Evolutionary conservation across 2,888 invertebrate species (phyloP), one percentile per base, ranked within the genome.

Genomic region (Drosophila anomalata): DNA sequence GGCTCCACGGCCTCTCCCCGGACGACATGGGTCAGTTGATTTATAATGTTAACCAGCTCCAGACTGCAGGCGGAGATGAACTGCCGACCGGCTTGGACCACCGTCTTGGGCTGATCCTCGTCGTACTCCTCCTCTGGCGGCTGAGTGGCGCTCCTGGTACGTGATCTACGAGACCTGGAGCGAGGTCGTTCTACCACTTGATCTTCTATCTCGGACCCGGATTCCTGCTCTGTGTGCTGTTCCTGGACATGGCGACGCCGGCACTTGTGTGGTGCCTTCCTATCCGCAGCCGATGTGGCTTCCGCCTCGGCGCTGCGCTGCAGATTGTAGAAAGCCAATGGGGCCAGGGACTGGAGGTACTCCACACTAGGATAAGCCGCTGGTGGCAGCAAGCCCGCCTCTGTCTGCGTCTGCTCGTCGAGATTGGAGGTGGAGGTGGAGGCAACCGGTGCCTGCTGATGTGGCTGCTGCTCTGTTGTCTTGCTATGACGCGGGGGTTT

Each of bases 31-130:
- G 96, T 94, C 85, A 96, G 94, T 89, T 94, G 94, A 89, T 95
- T 94, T 72, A 96, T 92, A 42, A 94, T 93, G 85, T 94, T 93
- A 54, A 93, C 93, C 63, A 95, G 93, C 20, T 94, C 94, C 53
- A 93, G 92, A 51, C 94, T 94, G 81, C 96, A 95, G 6, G 95
- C 96, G 29, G 94, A 92, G 6, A 95, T 88, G 75, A 96, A 93
- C 87, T 96, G 96, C 0, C 94, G 93, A 11, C 95, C 94, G 26
- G 96, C 94, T 83, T 96, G 95, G 0, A 93, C 92, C 71, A 96
- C 94, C 2, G 95, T 93, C 76, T 90, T 89, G 1, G 94, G 95
- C 79, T 96, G 95, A 62, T 86, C 84, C n/a, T 81, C 89, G 8
- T 82, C 83, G 51, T 77, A 87, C 2, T 78, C 68, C 4, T 77